Evolutionary conservation across 1,140 invertebrate species (phyloP).

Genomic region (Phthorimaea operculella): DNA sequence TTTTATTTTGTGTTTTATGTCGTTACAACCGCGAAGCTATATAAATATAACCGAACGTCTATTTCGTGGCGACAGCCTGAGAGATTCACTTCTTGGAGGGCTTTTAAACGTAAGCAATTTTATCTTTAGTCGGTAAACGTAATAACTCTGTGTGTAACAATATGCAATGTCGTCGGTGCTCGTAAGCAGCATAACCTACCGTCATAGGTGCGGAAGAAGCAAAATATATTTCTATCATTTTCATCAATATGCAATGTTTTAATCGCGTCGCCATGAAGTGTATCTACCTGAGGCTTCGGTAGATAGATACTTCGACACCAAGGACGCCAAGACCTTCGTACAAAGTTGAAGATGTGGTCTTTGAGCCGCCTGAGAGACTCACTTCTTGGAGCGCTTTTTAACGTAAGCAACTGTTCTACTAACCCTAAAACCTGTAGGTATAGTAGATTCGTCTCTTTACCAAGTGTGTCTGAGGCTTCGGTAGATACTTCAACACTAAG

Average conservation of each 20-base stretch:
- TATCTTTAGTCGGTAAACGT: no score
- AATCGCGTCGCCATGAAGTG: slow-evolving; percentile 47
- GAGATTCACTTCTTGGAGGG: slow-evolving; percentile 68
- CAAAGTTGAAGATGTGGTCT: slow-evolving; percentile 85
- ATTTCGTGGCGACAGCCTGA: no score
- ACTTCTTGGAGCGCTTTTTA: slow-evolving; percentile 72
- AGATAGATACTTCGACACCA: slow-evolving; percentile 39
- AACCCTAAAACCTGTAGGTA: no score
- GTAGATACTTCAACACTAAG: slow-evolving; percentile 37
- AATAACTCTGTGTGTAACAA: no score
- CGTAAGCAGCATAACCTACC: no score
- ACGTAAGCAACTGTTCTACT: slow-evolving; percentile 58
- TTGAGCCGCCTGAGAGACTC: slow-evolving; percentile 70
- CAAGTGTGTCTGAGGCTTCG: slow-evolving; percentile 27
- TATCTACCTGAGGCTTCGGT: slow-evolving; percentile 26
- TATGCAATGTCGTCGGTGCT: no score
- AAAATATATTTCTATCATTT: no score
- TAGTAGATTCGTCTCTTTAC: slow-evolving; percentile 29
- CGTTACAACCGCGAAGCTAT: no score
- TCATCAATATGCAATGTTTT: no score
- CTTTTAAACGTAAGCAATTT: slow-evolving; percentile 73
- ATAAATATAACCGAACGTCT: no score
- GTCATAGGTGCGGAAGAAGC: no score
- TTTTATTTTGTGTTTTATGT: no score
- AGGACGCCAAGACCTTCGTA: slow-evolving; percentile 67